Conservation (phyloP, 2,113 vertebrate genomes). For the Pituophis catenifer region DNA sequence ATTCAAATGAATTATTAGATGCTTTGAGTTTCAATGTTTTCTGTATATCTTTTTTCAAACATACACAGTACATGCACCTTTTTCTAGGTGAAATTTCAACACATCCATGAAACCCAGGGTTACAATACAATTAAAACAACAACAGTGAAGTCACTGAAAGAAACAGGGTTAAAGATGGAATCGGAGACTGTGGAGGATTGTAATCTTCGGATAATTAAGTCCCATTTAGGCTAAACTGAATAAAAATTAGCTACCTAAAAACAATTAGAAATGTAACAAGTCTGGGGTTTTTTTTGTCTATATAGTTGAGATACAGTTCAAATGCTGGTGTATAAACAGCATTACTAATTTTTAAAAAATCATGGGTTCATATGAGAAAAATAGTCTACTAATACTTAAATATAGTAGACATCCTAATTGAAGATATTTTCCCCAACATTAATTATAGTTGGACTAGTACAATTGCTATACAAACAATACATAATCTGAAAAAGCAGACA, state of each 20-base stretch:
- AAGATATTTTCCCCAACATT: background rate
- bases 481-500: background rate
- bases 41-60: background rate
- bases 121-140: background rate
- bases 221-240: background rate
- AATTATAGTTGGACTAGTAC: background rate
- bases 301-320: background rate
- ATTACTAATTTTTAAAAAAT: background rate
- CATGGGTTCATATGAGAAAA: background rate
- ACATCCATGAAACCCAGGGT: background rate
- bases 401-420: background rate
- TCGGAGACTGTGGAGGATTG: background rate
- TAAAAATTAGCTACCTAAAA: background rate
- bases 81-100: background rate
- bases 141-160: background rate
- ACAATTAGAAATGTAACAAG: background rate
- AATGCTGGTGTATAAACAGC: background rate
- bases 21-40: background rate
- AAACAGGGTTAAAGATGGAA: background rate
- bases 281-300: background rate
- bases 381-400: background rate
- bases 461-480: background rate
- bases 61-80: background rate
- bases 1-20: background rate
- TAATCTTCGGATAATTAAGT: background rate